Conservation (phyloP, 1,140 invertebrate species). For the Stegodyphus mimosarum region DNA sequence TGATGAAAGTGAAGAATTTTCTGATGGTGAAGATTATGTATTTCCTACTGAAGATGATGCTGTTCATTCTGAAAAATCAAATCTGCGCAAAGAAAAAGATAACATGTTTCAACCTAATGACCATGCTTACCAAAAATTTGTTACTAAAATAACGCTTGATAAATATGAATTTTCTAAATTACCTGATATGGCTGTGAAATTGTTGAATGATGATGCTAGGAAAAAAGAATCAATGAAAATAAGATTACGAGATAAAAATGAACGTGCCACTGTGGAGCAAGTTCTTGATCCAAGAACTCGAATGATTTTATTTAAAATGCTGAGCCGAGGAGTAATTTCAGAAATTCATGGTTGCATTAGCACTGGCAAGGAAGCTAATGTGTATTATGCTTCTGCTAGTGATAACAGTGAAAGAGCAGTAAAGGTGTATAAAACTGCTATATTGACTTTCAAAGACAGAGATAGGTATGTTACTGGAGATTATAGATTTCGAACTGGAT, state of each 20-base stretch:
- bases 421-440: constrained; percentile 86
- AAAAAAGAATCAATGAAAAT: constrained; percentile 64
- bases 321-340: constrained; percentile 82
- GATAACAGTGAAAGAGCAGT: constrained; percentile 16
- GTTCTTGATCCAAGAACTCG: constrained; percentile 84
- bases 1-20: constrained; percentile 3
- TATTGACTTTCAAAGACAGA: constrained; percentile 89
- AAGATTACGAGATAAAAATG: constrained; percentile 89
- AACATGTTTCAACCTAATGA: constrained; percentile 79
- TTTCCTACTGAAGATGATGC: neutral
- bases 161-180: constrained; percentile 1
- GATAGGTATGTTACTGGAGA: constrained; percentile 91
- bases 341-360: constrained; percentile 85
- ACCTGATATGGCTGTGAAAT: neutral
- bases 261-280: constrained; percentile 75
- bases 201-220: constrained; percentile 16
- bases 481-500: constrained; percentile 73
- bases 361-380: constrained; percentile 88
- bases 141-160: constrained; percentile 83
- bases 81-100: constrained; percentile 24
- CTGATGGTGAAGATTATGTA: neutral
- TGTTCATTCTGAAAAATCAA: neutral
- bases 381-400: constrained; percentile 77
- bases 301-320: constrained; percentile 83
- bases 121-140: constrained; percentile 82